Evolutionary conservation across 1,140 invertebrate species (phyloP), one percentile per base, ranked within the genome.

Genomic region (Proctacanthus coquilletti): DNA sequence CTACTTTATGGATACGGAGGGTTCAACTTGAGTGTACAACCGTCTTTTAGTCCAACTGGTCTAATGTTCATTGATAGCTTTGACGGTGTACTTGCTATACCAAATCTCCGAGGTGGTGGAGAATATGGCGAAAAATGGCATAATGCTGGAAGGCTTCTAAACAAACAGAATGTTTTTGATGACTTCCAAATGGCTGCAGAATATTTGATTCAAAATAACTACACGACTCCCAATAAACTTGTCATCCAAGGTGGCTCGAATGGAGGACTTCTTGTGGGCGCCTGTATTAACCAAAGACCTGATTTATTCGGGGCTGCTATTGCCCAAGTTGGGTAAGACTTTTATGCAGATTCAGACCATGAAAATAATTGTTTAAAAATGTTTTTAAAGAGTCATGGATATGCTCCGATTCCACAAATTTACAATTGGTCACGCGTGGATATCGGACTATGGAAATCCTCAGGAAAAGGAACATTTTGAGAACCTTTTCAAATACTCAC

Each of bases 61-160:
- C 62, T 95, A 19, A 72, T 93, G 40, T 95, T 95, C 57, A 78
- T 98, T 50, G 77, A 94, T 48, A 75, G 92, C 57, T 80, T 96
- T 40, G 71, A 80, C 58, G 91, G 91, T 4, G 66, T 96, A 33
- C 69, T 88, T 40, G 94, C 87, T 10, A 70, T 95, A 45, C 80
- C 95, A 10, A 98, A 98, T 66, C 80, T 98, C 31, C 69, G 95
- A 31, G 95, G 95, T 36, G 95, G 95, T 52, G 91, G 91, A 1
- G 94, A 98, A 64, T 98, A 98, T 63, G 95, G 95, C 27, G 85
- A 95, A 61, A 77, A 75, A 38, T 98, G 95, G 95, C 93, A 98
- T 61, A 86, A 97, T 61, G 80, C 64, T 11, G 95, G 94, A 9
- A 74, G 84, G 17, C 69, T 92, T 32, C 68, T 79, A 0, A 94